These are phyloP conservation scores for Pseudolaguvia tuberculata DNA, from an alignment of 2,113 vertebrate species.

Conservation along the genomic window DNA sequence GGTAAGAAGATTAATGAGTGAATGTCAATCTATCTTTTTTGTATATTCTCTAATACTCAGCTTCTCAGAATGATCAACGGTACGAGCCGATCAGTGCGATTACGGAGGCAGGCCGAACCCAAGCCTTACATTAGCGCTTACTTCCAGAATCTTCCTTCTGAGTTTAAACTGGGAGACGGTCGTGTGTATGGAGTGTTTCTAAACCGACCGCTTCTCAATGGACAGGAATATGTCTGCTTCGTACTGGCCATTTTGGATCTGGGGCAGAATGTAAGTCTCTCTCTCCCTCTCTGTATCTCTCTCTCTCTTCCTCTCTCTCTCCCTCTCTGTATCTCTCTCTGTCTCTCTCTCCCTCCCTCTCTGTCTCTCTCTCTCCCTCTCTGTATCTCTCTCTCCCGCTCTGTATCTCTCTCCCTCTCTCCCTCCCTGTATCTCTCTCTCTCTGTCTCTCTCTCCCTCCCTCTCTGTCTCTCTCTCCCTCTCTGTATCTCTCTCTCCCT, in stretches of 20 bases:
- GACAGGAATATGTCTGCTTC: constrained; percentile 96
- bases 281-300: not conserved
- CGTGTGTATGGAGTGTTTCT: constrained; percentile 89
- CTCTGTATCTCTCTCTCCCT: no score
- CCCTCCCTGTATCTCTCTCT: no score
- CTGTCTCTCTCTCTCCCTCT: no score
- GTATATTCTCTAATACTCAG: constrained; percentile 59
- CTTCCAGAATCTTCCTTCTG: constrained; percentile 89
- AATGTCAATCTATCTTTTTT: no score
- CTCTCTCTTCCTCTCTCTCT: not conserved
- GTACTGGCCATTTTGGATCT: constrained; percentile 92
- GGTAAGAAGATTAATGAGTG: no score
- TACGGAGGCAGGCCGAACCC: constrained; percentile 84
- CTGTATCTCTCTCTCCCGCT: no score
- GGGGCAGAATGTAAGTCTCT: constrained; percentile 86
- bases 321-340: not conserved
- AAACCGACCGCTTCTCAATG: constrained; percentile 87
- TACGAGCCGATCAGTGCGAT: constrained; percentile 85
- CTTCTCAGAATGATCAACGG: constrained; percentile 91
- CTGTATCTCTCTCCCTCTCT: no score
- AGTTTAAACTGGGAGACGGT: constrained; percentile 93
- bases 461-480: no score
- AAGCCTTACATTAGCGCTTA: constrained; percentile 89
- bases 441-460: no score
- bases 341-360: not conserved